Base-by-base conservation (phyloP, 2,797 vertebrate genomes). In the Tamandua tetradactyla region DNA sequence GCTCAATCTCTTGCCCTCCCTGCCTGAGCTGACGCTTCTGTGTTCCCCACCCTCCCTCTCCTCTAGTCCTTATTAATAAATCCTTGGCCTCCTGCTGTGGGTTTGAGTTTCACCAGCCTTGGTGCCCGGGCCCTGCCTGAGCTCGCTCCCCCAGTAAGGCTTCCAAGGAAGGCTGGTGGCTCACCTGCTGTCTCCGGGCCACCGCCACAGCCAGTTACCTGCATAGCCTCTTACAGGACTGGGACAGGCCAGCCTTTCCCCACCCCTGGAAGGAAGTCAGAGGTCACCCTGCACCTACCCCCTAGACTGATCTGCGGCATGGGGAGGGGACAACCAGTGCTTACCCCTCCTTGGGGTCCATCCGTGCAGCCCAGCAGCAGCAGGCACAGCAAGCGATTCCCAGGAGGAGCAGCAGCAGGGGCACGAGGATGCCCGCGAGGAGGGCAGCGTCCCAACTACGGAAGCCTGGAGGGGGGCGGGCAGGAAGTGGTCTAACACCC, bases 341-440 rank as follows among this genome's bases (percentile, higher is more conserved):
- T 92, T 97, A 99, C 99, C 99, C 98, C 98, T 99, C 99, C 97
- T 99, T 99, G 75, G 96, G 95, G 35, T 99, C 98, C 14, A 95
- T 76, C 0, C 98, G 97, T 14, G 97, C 84, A 0, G 96, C 72
- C 95, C 98, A 98, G 91, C 98, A 99, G 95, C 98, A 99, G 96
- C 98, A 99, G 75, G 23, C 87, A 92, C 99, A 99, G 97, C 98
- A 99, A 93, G 97, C 10, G 0, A 99, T 32, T 10, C 98, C 98
- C 30, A 99, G 95, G 25, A 99, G 96, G 83, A 99, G n/a, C 95
- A 99, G 94, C 35, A 99, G 95, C 79, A 99, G 90, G 57, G 99
- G 99, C 55, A 99, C 96, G 0, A 99, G 98, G 74, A 99, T 95
- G 64, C 98, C 98, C 0, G 98, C 98, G 0, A 99, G 96, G 25